Base-by-base conservation (phyloP, 1,140 invertebrate species). In the Drosophila erecta region DNA sequence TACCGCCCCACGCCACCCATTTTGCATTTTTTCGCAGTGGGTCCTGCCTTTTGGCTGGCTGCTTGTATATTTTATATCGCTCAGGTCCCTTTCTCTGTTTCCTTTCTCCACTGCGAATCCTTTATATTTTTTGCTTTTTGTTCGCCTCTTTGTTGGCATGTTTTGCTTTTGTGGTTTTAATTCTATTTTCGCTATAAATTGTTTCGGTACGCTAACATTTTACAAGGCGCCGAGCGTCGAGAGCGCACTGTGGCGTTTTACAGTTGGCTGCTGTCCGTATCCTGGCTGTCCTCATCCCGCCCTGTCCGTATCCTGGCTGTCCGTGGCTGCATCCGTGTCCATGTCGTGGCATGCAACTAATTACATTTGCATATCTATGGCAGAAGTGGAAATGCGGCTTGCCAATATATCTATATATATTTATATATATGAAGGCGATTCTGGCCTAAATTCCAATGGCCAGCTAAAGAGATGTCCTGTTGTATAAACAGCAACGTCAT, bases 141-240 rank as follows among this genome's bases (percentile, higher is more conserved):
- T 14, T 49, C 37, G 51, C 35, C 43, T 59, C 65, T 61, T 67
- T 74, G 65, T 81, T 78, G 65, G 61, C 66, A 60, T 87, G 79
- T 81, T 87, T 87, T 87, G 83, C 83, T 89, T 87, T 87, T 89
- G 83, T 87, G 83, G 83, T 87, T 87, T 86, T 87, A 87, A 87
- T 87, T 87, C 84, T 87, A 87, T 87, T 89, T 87, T 87, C 83
- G 78, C 83, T 83, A 89, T 87, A 87, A 83, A 87, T 87, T 87
- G 83, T 87, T 87, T 89, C 79, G 79, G 66, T 87, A 79, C 81
- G 78, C 73, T 81, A 85, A 81, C 81, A 85, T 85, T 85, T 86
- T 85, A 86, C 81, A 73, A 73, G 61, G 56, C 79, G 80, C 47
- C 59, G 40, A 69, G 50, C 64, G 35, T 60, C 54, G 50, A 67